Percentiles rank a stretch among this genome's conserved stretches.
phyloP scores from a whole-genome alignment of 2,888 invertebrate genomes.

The Tiliacea citrago region DNA sequence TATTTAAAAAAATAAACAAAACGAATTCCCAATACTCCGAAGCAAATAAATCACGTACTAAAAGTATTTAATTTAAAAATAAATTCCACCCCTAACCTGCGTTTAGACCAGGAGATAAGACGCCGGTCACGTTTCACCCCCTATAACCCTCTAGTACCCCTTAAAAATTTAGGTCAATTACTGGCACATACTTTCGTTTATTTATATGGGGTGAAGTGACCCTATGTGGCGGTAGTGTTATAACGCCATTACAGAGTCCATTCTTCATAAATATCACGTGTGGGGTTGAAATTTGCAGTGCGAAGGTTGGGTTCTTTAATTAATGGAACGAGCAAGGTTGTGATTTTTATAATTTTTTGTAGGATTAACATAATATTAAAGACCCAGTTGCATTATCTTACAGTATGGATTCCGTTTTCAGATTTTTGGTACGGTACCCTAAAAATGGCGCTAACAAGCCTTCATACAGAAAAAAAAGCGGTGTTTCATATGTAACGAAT shows the following conservation, averaged over 20 bases:
- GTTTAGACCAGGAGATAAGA: conserved; percentile 44
- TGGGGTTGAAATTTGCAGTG: conserved; percentile 33
- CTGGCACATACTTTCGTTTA: conserved; percentile 61
- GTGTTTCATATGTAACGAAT: neutral
- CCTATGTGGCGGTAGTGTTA: conserved; percentile 45
- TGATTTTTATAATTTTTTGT: neutral
- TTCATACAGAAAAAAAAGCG: neutral
- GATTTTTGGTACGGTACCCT: too few relatives aligned
- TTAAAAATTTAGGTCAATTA: conserved; percentile 65
- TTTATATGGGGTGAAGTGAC: conserved; percentile 61
- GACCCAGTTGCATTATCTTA: neutral
- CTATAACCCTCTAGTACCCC: conserved; percentile 43
- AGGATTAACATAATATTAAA: neutral
- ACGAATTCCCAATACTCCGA: neutral
- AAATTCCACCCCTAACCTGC: conserved; percentile 19
- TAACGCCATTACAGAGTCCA: conserved; percentile 45
- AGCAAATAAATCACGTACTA: conserved; percentile 23
- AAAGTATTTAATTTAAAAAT: conserved; percentile 50
- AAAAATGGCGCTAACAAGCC: neutral
- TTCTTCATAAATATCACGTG: conserved; percentile 53
- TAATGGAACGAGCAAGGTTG: neutral
- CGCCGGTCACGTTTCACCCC: conserved; percentile 49
- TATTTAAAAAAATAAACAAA: neutral
- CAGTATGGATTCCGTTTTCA: neutral
- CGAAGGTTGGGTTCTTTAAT: conserved; percentile 18